These are phyloP conservation scores for Lepeophtheirus nordmannii DNA, from an alignment of 2,888 invertebrate species.

Conservation along the genomic window DNA sequence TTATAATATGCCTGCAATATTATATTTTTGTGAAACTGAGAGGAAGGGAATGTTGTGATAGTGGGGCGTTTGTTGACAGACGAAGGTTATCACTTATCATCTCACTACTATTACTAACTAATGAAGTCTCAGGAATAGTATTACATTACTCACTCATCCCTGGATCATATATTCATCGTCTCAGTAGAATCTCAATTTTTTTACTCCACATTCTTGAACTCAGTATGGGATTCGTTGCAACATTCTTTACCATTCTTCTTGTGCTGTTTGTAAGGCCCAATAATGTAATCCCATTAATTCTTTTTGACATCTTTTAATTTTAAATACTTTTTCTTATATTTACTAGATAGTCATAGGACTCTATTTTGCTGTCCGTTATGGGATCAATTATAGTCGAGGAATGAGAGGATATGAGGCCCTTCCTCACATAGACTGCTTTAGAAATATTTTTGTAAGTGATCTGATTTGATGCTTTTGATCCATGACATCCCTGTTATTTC, in stretches of 20 bases:
- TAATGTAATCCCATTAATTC: background rate
- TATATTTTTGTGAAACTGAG: no score
- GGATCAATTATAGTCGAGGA: background rate
- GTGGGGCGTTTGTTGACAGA: no score
- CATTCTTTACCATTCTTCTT: background rate
- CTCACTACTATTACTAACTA: no score
- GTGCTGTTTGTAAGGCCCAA: background rate
- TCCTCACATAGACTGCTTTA: background rate
- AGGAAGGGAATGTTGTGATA: no score
- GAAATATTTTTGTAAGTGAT: background rate
- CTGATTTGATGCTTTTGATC: background rate
- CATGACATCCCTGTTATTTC: background rate
- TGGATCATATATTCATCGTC: no score
- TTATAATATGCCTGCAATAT: no score
- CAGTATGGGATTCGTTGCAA: background rate
- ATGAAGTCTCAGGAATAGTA: no score
- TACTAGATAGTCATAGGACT: background rate
- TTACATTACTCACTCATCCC: no score
- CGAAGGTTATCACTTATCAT: no score
- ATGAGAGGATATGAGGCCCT: background rate
- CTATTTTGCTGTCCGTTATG: background rate
- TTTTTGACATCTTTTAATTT: background rate
- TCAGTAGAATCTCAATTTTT: background rate
- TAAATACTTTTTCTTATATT: background rate
- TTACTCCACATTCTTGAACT: background rate